Evolutionary conservation across 2,113 vertebrate species (phyloP).

Genomic region (Engraulis encrasicolus): DNA sequence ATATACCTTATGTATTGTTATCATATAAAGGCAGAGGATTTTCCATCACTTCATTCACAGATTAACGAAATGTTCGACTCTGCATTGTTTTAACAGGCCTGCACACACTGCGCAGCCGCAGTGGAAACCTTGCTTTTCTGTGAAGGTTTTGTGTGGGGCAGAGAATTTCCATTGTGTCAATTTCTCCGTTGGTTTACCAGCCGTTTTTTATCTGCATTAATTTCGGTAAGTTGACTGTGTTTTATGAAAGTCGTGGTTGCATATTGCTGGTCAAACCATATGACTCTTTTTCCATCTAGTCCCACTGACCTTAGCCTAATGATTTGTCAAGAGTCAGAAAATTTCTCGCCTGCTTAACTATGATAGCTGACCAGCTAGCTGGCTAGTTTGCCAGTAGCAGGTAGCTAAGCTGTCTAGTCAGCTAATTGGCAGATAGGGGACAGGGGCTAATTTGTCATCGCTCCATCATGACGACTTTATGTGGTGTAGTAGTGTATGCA

Average conservation of each 20-base stretch:
- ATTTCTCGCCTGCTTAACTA: not conserved
- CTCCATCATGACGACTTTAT: not conserved
- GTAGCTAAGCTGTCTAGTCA: not conserved
- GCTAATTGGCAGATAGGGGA: not conserved
- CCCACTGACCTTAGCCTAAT: not conserved
- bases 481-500: not conserved
- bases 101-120: conserved; percentile 73
- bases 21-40: not conserved
- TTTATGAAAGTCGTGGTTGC: not conserved
- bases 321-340: not conserved
- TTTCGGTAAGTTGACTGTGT: conserved; percentile 72
- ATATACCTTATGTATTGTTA: not conserved
- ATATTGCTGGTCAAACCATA: fast-evolving
- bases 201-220: conserved; percentile 80
- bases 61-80: not conserved
- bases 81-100: not conserved
- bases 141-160: conserved; percentile 71
- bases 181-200: conserved; percentile 64
- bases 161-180: conserved; percentile 52
- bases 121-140: conserved; percentile 43
- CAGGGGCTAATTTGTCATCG: not conserved
- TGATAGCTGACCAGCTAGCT: not conserved
- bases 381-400: not conserved
- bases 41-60: not conserved
- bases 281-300: not conserved